Conservation (phyloP, 2,888 invertebrate genomes). For the Chelonus formosanus region DNA sequence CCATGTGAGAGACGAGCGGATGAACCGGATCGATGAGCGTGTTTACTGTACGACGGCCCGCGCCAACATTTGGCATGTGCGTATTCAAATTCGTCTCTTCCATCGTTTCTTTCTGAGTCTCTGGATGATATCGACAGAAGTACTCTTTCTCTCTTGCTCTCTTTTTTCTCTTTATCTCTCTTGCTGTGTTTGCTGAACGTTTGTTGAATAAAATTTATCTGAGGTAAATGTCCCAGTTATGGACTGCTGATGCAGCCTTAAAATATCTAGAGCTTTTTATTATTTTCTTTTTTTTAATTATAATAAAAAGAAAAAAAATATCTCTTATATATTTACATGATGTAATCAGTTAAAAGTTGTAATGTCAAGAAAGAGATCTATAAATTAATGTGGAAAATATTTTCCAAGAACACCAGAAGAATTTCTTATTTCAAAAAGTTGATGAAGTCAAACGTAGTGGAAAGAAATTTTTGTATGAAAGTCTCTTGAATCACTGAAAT, state of each 20-base stretch:
- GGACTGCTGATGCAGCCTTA: background rate
- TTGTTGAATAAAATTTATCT: constrained; percentile 14
- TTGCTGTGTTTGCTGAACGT: background rate
- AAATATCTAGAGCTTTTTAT: background rate
- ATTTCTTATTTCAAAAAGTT: too few relatives aligned
- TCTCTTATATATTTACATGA: too few relatives aligned
- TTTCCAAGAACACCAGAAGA: too few relatives aligned
- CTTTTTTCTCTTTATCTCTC: background rate
- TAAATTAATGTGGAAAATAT: too few relatives aligned
- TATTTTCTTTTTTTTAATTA: background rate
- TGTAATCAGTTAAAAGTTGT: too few relatives aligned
- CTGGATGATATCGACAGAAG: constrained; percentile 14
- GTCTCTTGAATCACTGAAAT: too few relatives aligned
- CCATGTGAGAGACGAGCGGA: constrained; percentile 23
- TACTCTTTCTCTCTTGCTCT: constrained; percentile 5
- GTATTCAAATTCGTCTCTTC: constrained; percentile 57
- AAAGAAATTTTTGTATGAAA: too few relatives aligned
- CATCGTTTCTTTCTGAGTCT: constrained; percentile 33
- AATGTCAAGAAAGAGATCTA: too few relatives aligned
- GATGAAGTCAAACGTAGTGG: too few relatives aligned
- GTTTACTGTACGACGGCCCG: constrained; percentile 36
- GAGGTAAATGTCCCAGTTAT: background rate
- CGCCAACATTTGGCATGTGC: constrained; percentile 56
- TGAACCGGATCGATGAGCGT: constrained; percentile 29
- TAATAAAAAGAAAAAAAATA: too few relatives aligned